phyloP scores from a whole-genome alignment of 2,888 invertebrate species.

The Penaeus monodon region DNA sequence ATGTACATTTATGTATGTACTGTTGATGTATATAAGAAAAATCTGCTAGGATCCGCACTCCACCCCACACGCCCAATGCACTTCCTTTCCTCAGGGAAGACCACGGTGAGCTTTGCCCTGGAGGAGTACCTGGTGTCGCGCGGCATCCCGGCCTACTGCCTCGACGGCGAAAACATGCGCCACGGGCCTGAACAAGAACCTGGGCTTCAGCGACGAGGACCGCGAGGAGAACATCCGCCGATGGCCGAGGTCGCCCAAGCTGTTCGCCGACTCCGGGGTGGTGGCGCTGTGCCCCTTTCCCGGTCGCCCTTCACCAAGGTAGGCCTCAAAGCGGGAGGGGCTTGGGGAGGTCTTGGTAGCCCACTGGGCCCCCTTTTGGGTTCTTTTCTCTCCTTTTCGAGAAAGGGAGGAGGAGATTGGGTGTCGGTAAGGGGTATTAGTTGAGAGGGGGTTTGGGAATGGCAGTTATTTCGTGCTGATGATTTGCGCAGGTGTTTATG shows the following conservation, averaged over 20 bases:
- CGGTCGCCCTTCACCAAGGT: conserved; percentile 95
- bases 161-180: conserved; percentile 98
- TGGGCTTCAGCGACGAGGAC: conserved; percentile 93
- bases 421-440: too few relatives aligned
- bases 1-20: too few relatives aligned
- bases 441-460: too few relatives aligned
- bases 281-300: conserved; percentile 95
- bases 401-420: too few relatives aligned
- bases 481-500: too few relatives aligned
- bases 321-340: conserved; percentile 24
- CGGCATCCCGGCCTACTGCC: conserved; percentile 95
- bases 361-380: too few relatives aligned
- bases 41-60: background rate
- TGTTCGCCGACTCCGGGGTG: conserved; percentile 97
- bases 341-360: too few relatives aligned
- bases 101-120: conserved; percentile 95
- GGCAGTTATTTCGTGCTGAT: too few relatives aligned
- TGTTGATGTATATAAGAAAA: too few relatives aligned
- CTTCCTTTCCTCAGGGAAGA: conserved; percentile 83
- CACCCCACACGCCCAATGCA: background rate
- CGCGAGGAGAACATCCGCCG: conserved; percentile 97
- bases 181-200: conserved; percentile 95
- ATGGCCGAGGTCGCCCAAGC: conserved; percentile 94
- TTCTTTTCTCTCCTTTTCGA: too few relatives aligned
- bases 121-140: conserved; percentile 92